phyloP scores from a whole-genome alignment of 2,888 invertebrate genomes.

The Sisyra nigra region DNA sequence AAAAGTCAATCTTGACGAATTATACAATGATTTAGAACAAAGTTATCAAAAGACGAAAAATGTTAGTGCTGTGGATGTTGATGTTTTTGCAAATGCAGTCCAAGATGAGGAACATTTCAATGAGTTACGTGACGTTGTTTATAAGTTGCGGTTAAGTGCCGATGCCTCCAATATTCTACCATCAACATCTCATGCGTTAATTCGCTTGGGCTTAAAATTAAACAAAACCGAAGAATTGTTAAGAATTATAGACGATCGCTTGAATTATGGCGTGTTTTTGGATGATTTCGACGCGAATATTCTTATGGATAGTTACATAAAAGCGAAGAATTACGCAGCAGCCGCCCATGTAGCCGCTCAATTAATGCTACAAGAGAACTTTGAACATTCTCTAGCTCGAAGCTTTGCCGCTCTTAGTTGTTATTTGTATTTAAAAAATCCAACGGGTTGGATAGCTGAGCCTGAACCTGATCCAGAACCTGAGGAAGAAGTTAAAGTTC shows the following conservation, averaged over 20 bases:
- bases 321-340: slow-evolving; percentile 42
- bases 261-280: slow-evolving; percentile 84
- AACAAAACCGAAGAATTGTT: slow-evolving; percentile 47
- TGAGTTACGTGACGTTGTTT: slow-evolving; percentile 54
- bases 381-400: slow-evolving; percentile 49
- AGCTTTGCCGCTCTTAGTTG: slow-evolving; percentile 58
- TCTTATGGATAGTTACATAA: slow-evolving; percentile 62
- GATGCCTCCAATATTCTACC: slow-evolving; percentile 54
- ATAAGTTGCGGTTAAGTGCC: slow-evolving; percentile 54
- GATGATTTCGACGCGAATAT: slow-evolving; percentile 66
- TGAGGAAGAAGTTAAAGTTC: slow-evolving; percentile 28
- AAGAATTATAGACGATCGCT: slow-evolving; percentile 57
- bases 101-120: slow-evolving; percentile 39
- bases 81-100: slow-evolving; percentile 60
- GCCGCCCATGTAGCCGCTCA: slow-evolving; percentile 66
- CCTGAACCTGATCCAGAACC: slow-evolving; percentile 24
- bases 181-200: slow-evolving; percentile 70
- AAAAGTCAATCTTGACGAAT: slow-evolving; percentile 43
- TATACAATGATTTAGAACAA: slow-evolving; percentile 54
- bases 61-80: slow-evolving; percentile 65
- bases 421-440: slow-evolving; percentile 46
- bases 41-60: slow-evolving; percentile 41
- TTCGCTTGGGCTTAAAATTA: slow-evolving; percentile 39
- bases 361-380: slow-evolving; percentile 82
- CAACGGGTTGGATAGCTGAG: slow-evolving; percentile 28